Conservation (phyloP, 2,113 vertebrate species). For the Leuciscus idus region DNA sequence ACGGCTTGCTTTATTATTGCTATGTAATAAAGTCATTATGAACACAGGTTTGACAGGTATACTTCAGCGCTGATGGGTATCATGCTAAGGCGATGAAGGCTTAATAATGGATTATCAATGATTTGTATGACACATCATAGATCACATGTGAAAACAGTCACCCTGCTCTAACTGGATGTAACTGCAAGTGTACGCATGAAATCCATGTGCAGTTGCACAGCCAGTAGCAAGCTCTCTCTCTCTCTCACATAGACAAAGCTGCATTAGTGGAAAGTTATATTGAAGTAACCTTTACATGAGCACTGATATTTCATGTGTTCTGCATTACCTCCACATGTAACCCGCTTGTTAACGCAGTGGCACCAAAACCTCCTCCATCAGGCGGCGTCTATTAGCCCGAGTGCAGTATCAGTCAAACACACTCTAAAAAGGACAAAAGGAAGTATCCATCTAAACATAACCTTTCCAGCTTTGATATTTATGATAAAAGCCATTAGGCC, state of each 20-base stretch:
- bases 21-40: conserved; percentile 75
- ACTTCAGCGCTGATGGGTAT: conserved; percentile 55
- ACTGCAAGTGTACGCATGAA: neutral
- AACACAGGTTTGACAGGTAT: conserved; percentile 65
- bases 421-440: conserved; percentile 71
- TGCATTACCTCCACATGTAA: conserved; percentile 69
- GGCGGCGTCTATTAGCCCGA: conserved; percentile 56
- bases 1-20: conserved; percentile 69
- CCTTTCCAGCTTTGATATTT: conserved; percentile 79
- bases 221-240: conserved; percentile 57
- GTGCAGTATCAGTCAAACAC: conserved; percentile 72
- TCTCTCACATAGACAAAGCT: conserved; percentile 49
- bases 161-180: neutral
- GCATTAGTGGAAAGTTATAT: conserved; percentile 68
- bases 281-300: conserved; percentile 79
- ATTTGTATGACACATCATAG: conserved; percentile 48
- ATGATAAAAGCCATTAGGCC: conserved; percentile 77
- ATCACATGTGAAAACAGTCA: conserved; percentile 16
- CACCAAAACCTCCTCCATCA: conserved; percentile 72
- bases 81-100: conserved; percentile 65
- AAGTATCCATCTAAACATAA: conserved; percentile 77
- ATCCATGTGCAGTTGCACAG: conserved; percentile 43
- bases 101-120: conserved; percentile 72
- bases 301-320: conserved; percentile 77
- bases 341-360: conserved; percentile 74